Conservation (phyloP, 1,140 invertebrate genomes). For the Drosophila suzukii region DNA sequence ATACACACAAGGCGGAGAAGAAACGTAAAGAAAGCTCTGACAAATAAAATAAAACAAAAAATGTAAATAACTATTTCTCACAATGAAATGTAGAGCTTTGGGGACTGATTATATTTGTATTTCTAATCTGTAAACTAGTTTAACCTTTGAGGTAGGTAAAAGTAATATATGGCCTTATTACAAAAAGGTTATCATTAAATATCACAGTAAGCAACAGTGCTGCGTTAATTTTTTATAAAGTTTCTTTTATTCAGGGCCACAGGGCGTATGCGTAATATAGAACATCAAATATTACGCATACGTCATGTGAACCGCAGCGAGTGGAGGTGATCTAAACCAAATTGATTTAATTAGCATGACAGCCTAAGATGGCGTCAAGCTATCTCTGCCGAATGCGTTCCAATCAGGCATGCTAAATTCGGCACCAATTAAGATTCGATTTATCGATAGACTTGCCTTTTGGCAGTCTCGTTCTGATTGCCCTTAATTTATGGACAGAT, state of each 20-base stretch:
- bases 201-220: too few species aligned
- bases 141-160: not conserved
- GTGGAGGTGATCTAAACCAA: constrained; percentile 20
- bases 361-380: constrained; percentile 45
- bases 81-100: not conserved
- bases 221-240: too few species aligned
- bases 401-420: constrained; percentile 47
- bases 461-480: constrained; percentile 33
- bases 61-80: not conserved
- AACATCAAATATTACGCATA: constrained; percentile 20
- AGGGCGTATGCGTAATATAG: constrained; percentile 30
- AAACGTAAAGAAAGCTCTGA: not conserved
- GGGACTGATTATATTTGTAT: not conserved
- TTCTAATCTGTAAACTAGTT: constrained; percentile 1
- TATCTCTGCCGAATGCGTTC: constrained; percentile 16
- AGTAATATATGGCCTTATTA: not conserved
- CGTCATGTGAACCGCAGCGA: constrained; percentile 6
- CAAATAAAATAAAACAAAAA: not conserved
- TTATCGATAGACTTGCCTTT: constrained; percentile 40
- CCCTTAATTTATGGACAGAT: constrained; percentile 32
- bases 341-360: constrained; percentile 38
- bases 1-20: not conserved
- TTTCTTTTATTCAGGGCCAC: not conserved
- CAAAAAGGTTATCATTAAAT: not conserved
- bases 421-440: constrained; percentile 43